Percentiles rank a stretch among this genome's conserved stretches.
Conservation (phyloP, 1,140 invertebrate species). For the Drosophila parabipectinata region DNA sequence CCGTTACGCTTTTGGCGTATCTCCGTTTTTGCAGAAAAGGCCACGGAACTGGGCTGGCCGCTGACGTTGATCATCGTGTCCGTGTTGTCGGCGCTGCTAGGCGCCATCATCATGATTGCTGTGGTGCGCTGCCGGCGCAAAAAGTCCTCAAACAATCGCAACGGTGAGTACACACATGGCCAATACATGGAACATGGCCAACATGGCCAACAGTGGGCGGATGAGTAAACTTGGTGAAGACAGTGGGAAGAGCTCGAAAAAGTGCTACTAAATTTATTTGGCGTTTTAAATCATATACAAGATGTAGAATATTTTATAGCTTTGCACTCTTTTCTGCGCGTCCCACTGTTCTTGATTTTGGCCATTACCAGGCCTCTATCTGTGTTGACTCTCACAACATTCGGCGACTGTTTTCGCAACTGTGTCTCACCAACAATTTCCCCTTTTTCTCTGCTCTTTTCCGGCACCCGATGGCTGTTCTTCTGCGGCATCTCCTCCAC, state of each 20-base stretch:
- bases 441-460: conserved; percentile 26
- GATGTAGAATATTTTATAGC: no score
- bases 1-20: conserved; percentile 5
- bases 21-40: conserved; percentile 80
- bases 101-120: conserved; percentile 85
- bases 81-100: conserved; percentile 85
- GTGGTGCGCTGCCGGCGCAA: conserved; percentile 84
- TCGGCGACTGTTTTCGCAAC: conserved; percentile 42
- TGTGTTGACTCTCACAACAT: conserved; percentile 52
- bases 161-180: conserved; percentile 70
- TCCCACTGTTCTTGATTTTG: conserved; percentile 4
- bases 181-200: conserved; percentile 5
- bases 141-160: conserved; percentile 82
- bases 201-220: conserved; percentile 38
- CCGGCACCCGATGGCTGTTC: conserved; percentile 9
- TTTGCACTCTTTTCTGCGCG: no score
- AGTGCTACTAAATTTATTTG: neutral
- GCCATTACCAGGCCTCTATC: conserved; percentile 13
- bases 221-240: conserved; percentile 15
- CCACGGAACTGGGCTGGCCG: conserved; percentile 85
- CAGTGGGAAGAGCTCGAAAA: conserved; percentile 21
- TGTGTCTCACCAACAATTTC: conserved; percentile 28
- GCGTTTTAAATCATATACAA: no score
- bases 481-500: conserved; percentile 12
- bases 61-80: conserved; percentile 85